phyloP scores from a whole-genome alignment of 2,113 vertebrate species.

The Thinocorus orbignyianus region DNA sequence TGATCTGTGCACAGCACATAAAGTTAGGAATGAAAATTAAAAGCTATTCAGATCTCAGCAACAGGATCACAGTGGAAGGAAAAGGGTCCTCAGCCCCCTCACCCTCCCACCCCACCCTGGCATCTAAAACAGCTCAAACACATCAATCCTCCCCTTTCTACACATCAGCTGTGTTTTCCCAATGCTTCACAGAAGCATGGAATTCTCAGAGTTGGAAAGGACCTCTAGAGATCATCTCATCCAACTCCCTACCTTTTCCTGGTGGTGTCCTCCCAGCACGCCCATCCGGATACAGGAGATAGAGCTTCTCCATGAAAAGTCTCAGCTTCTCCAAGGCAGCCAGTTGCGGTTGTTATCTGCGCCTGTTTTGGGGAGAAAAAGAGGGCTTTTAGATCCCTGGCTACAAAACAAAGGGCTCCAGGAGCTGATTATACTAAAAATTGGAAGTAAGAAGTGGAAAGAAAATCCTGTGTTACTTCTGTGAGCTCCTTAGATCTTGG shows the following conservation, averaged over 20 bases:
- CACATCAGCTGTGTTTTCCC: rapidly evolving
- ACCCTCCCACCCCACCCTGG: neutral
- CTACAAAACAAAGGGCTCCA: rapidly evolving
- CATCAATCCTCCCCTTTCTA: neutral
- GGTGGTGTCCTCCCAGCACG: rapidly evolving
- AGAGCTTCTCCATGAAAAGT: neutral
- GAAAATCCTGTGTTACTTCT: neutral
- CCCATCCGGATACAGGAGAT: neutral
- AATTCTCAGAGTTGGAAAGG: too few species aligned
- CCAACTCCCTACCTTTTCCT: neutral
- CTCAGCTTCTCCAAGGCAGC: neutral
- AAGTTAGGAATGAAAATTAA: neutral
- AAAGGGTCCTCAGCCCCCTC: neutral
- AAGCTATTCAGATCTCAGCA: neutral
- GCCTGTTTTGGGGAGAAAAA: neutral
- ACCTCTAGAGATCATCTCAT: too few species aligned
- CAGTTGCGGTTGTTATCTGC: neutral
- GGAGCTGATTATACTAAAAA: neutral
- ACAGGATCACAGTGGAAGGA: rapidly evolving
- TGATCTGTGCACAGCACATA: neutral
- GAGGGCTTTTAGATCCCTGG: neutral
- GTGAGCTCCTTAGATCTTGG: neutral
- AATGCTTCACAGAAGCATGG: rapidly evolving
- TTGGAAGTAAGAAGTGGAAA: rapidly evolving
- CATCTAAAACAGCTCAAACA: neutral